Conservation (phyloP, 2,888 invertebrate species). For the Priapulus caudatus region DNA sequence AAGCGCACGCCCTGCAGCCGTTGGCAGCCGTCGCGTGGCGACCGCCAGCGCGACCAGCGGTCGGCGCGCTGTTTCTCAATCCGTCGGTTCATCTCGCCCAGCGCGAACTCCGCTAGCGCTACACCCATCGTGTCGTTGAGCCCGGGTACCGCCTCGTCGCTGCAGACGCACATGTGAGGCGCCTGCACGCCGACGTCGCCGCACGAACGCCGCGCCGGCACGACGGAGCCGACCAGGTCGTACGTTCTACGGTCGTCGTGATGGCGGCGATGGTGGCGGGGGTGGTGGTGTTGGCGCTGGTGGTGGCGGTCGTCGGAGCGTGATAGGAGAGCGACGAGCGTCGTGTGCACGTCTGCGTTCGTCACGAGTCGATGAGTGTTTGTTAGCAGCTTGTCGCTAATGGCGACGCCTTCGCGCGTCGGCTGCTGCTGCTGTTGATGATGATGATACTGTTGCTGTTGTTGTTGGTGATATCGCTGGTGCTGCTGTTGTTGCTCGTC, state of each 20-base stretch:
- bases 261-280: not conserved
- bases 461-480: too few species aligned
- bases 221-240: not conserved
- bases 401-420: not conserved
- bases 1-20: not conserved
- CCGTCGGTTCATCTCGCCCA: not conserved
- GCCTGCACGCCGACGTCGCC: not conserved
- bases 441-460: too few species aligned
- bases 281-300: too few species aligned
- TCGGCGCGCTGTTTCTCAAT: not conserved
- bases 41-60: not conserved
- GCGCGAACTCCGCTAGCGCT: not conserved
- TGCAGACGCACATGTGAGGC: not conserved
- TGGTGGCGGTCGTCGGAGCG: not conserved
- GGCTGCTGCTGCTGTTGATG: too few species aligned
- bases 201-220: not conserved
- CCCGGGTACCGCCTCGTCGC: not conserved
- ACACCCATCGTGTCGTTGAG: not conserved
- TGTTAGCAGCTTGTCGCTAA: not conserved
- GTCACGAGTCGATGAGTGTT: not conserved
- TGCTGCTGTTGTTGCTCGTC: too few species aligned
- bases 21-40: not conserved
- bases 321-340: not conserved
- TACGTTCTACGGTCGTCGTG: not conserved
- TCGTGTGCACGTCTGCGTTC: not conserved